Percentiles rank a stretch among this genome's conserved stretches.
Evolutionary conservation across 2,888 invertebrate genomes (phyloP).

Genomic region (Cabera pusaria): DNA sequence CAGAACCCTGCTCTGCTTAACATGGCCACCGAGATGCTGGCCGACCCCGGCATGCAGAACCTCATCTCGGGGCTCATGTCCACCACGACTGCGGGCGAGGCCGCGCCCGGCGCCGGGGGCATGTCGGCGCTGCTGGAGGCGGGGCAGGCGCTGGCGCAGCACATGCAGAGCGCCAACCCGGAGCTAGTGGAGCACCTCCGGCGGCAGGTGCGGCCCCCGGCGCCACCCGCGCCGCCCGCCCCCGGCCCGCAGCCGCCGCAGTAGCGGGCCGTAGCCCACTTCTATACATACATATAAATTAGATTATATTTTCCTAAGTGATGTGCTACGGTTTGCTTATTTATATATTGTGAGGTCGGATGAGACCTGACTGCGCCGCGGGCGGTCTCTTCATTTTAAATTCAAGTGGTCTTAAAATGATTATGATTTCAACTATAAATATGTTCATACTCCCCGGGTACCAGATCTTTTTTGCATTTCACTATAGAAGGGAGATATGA

Average conservation of each 20-base stretch:
- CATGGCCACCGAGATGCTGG: slow-evolving; percentile 93
- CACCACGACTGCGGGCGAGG: slow-evolving; percentile 40
- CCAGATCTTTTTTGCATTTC: slow-evolving; percentile 6
- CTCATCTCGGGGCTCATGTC: slow-evolving; percentile 86
- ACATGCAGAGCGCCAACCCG: slow-evolving; percentile 92
- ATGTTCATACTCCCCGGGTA: no score
- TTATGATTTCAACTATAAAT: no score
- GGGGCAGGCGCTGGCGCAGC: slow-evolving; percentile 91
- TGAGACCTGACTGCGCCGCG: no score
- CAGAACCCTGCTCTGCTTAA: slow-evolving; percentile 92
- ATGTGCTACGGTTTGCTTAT: slow-evolving; percentile 10
- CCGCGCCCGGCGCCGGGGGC: slow-evolving; percentile 44
- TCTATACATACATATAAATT: slow-evolving; percentile 10
- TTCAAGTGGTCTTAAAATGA: not conserved
- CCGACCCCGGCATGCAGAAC: slow-evolving; percentile 92
- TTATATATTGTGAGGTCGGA: no score
- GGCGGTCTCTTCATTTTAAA: no score
- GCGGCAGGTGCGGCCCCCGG: slow-evolving; percentile 83
- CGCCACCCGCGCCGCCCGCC: slow-evolving; percentile 47
- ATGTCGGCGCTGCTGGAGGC: slow-evolving; percentile 79
- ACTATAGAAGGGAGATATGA: slow-evolving; percentile 4
- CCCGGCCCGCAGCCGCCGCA: slow-evolving; percentile 46
- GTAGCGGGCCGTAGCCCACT: slow-evolving; percentile 31
- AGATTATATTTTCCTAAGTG: slow-evolving; percentile 12
- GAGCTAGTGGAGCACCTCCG: slow-evolving; percentile 91